A percentile compares a stretch with the other conserved stretches of the same genome.
phyloP scores from a whole-genome alignment of 35 echinoderm and acorn worm species.

The Anneissia japonica region DNA sequence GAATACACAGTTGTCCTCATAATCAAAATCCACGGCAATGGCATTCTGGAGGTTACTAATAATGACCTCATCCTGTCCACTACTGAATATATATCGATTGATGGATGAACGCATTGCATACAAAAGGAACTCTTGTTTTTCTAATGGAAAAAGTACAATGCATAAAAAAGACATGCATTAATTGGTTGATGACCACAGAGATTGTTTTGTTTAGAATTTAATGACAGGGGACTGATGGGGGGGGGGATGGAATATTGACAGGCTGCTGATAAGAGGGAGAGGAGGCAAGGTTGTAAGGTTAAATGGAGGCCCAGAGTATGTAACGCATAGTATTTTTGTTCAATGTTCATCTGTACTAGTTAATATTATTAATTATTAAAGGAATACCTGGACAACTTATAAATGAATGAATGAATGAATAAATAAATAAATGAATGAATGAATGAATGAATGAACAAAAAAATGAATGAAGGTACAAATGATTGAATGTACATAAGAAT shows the following conservation, averaged over 20 bases:
- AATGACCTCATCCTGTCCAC: constrained; percentile 34
- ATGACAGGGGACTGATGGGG: too few species aligned
- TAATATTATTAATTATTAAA: too few species aligned
- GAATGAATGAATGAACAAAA: background rate
- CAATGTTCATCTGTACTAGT: too few species aligned
- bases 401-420: background rate
- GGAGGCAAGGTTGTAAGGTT: too few species aligned
- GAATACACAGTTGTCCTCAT: constrained; percentile 55
- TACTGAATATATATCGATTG: constrained; percentile 64
- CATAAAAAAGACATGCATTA: background rate
- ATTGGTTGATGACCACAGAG: too few species aligned
- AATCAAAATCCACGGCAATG: constrained; percentile 74
- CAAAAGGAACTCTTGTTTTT: constrained; percentile 75
- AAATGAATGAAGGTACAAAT: background rate
- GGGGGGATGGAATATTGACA: too few species aligned
- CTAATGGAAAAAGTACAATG: constrained; percentile 1
- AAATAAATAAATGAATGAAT: background rate
- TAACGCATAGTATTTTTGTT: too few species aligned
- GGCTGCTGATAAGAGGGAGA: too few species aligned
- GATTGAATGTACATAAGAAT: too few species aligned
- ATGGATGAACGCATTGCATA: constrained; percentile 72
- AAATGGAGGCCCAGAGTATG: too few species aligned
- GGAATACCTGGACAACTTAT: background rate
- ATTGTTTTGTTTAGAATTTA: too few species aligned
- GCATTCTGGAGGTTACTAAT: constrained; percentile 28